phyloP scores from a whole-genome alignment of 35 echinoderm and acorn worm species.

The Holothuria glaberrima region DNA sequence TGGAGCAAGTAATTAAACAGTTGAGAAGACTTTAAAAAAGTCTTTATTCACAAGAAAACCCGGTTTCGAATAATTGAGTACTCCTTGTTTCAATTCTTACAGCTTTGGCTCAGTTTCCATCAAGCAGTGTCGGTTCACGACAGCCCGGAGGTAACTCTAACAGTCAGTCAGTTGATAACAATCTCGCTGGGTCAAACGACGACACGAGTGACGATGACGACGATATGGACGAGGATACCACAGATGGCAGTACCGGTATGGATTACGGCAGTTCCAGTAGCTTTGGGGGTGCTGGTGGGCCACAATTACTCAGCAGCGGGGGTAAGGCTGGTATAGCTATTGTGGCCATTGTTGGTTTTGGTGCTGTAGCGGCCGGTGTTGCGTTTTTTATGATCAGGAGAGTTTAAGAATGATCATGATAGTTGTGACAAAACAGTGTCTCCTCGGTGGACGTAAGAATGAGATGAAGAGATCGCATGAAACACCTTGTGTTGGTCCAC shows the following conservation, averaged over 20 bases:
- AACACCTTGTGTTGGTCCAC: too few relatives aligned
- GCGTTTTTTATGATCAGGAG: conserved; percentile 25
- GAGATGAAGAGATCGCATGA: too few relatives aligned
- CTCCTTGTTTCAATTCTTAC: neutral
- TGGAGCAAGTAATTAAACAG: too few relatives aligned
- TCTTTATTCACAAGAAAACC: too few relatives aligned
- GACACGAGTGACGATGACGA: neutral
- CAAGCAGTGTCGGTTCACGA: neutral
- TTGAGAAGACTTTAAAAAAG: too few relatives aligned
- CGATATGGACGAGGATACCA: neutral
- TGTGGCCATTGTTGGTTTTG: conserved; percentile 21
- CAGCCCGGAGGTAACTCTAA: conserved; percentile 15
- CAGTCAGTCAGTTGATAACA: neutral
- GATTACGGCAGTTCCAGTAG: neutral
- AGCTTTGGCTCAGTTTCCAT: conserved; percentile 37
- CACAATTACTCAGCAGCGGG: conserved; percentile 15
- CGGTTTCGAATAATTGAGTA: too few relatives aligned
- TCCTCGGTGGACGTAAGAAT: too few relatives aligned
- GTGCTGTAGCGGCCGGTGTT: conserved; percentile 18
- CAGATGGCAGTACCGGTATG: neutral
- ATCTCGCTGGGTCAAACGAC: neutral
- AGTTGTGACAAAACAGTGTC: too few relatives aligned
- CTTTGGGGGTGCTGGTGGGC: neutral
- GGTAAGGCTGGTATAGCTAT: conserved; percentile 35
- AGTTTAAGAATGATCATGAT: neutral